Base-by-base conservation (phyloP, 1,140 invertebrate species). In the Drosophila navojoa region DNA sequence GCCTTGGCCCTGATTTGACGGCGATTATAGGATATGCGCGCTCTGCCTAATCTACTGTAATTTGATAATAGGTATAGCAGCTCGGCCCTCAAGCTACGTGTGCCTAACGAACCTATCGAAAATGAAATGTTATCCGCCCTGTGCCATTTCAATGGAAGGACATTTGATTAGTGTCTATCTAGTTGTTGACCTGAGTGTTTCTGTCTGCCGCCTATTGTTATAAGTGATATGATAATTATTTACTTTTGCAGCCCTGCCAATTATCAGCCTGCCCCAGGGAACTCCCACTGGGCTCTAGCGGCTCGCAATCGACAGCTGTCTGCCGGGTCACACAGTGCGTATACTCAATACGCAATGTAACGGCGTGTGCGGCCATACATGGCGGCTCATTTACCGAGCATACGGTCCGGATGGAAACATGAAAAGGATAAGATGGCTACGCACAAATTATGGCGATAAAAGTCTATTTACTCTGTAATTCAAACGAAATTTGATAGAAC, bases 401-500 rank as follows among this genome's bases (percentile, higher is more conserved):
- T 69, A 61, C 68, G 67, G 22, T 35, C 45, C 45, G 49, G 47
- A 27, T 38, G 35, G 35, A 32, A 55, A 47, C 53, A 80, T 64
- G 64, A 55, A 87, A 79, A 73, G 79, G 76, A 89, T 79, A 82
- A 79, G 76, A 77, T 60, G 70, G 61, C 66, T 57, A 52, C 61
- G 67, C 73, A 72, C 77, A 89, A 89, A 89, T 89, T 89, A 89
- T 89, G 77, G 78, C 68, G 74, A 89, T 89, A 89, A 89, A 89
- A 89, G 79, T 78, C 76, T 78, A 89, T 89, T 89, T 89, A 89
- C 84, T 89, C 77, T 72, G 84, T 59, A 80, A 89, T 89, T 89
- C 84, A 89, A 89, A 79, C 84, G 74, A 89, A 89, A 89, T 84
- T 84, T 84, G 79, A 89, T 89, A 84, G 70, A 89, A 80, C 79